Conservation (phyloP, 2,888 invertebrate genomes). For the Callosobruchus maculatus region DNA sequence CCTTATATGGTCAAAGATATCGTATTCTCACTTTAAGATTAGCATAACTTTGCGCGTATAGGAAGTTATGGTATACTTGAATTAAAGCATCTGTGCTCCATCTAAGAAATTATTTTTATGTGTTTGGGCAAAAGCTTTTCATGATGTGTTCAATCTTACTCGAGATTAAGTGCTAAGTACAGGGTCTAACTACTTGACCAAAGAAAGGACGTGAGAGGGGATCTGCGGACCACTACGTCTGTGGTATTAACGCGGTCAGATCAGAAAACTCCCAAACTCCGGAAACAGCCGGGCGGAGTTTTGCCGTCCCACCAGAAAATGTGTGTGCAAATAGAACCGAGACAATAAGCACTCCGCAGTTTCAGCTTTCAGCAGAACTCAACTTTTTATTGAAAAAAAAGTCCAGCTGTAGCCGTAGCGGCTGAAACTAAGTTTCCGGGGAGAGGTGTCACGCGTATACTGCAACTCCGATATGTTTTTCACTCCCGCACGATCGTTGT, state of each 20-base stretch:
- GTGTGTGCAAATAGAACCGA: background rate
- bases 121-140: no score
- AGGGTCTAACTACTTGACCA: no score
- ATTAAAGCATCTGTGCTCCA: no score
- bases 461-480: background rate
- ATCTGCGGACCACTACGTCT: background rate
- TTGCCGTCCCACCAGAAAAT: background rate
- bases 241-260: background rate
- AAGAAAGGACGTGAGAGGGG: background rate
- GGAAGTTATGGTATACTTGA: no score
- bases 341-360: background rate
- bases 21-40: no score
- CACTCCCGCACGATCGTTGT: background rate
- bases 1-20: no score
- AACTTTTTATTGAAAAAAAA: background rate
- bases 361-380: background rate
- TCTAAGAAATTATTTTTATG: no score
- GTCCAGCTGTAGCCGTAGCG: background rate
- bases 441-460: background rate
- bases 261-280: background rate
- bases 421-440: background rate
- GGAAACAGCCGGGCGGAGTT: background rate
- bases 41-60: no score
- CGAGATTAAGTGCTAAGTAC: no score
- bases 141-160: no score